Evolutionary conservation across 2,113 vertebrate genomes (phyloP).

Genomic region (Gymnobelideus leadbeateri): DNA sequence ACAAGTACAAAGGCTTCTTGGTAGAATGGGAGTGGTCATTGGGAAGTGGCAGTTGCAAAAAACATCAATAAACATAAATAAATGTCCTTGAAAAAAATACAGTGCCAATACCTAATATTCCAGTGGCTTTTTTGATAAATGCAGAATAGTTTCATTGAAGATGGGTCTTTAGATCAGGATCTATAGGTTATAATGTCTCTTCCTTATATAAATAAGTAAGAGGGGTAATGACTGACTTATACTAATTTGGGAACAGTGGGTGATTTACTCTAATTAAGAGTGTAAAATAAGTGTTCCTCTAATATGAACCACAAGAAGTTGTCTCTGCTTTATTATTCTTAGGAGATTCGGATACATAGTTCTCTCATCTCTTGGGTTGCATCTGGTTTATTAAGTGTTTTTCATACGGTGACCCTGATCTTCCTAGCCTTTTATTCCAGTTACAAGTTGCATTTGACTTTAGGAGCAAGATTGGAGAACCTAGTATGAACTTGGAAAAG

Average conservation of each 20-base stretch:
- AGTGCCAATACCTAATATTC: neutral
- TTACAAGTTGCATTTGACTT: conserved; percentile 18
- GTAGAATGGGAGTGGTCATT: neutral
- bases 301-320: conserved; percentile 53
- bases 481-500: neutral
- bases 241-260: conserved; percentile 36
- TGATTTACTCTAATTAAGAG: conserved; percentile 42
- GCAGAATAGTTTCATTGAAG: conserved; percentile 10
- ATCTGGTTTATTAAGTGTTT: conserved; percentile 39
- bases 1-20: neutral
- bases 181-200: conserved; percentile 53
- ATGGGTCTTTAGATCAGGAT: conserved; percentile 41
- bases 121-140: neutral
- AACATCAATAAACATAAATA: neutral
- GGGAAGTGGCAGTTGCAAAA: neutral
- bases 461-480: conserved; percentile 53
- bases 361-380: conserved; percentile 40
- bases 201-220: neutral
- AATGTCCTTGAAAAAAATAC: neutral
- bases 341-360: conserved; percentile 53
- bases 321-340: conserved; percentile 51
- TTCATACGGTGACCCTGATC: conserved; percentile 16
- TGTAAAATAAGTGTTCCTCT: conserved; percentile 33
- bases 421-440: conserved; percentile 53
- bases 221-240: neutral